Conservation (phyloP, 2,888 invertebrate genomes). For the Yponomeuta evonymella region DNA sequence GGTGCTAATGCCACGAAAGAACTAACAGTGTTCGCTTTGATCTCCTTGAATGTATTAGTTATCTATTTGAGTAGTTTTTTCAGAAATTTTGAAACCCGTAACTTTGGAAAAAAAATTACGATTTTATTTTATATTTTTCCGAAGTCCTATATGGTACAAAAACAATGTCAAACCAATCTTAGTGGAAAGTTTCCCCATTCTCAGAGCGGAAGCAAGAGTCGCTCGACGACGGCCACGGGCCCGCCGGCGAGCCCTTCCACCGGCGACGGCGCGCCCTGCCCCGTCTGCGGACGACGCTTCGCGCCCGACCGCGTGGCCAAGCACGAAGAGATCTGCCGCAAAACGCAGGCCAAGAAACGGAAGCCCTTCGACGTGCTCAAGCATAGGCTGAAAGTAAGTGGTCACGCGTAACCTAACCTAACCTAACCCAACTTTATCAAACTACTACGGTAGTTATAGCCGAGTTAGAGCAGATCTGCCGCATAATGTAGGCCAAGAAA, state of each 20-base stretch:
- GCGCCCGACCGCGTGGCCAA: slow-evolving; percentile 86
- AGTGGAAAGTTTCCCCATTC: no score
- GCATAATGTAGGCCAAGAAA: slow-evolving; percentile 85
- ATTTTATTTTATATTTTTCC: no score
- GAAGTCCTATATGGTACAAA: no score
- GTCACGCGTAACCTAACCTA: background rate
- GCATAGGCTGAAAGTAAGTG: slow-evolving; percentile 82
- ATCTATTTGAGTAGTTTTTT: no score
- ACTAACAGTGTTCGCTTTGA: no score
- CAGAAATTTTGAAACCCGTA: no score
- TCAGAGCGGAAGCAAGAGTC: slow-evolving; percentile 6
- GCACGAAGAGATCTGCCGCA: slow-evolving; percentile 91
- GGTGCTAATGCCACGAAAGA: no score
- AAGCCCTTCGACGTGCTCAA: slow-evolving; percentile 94
- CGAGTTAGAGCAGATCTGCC: slow-evolving; percentile 78
- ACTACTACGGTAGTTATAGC: no score
- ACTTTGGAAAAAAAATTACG: no score
- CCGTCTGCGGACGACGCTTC: slow-evolving; percentile 87
- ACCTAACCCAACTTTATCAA: background rate
- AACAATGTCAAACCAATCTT: no score
- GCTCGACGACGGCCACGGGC: slow-evolving; percentile 20
- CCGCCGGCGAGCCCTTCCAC: slow-evolving; percentile 16
- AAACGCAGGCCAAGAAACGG: slow-evolving; percentile 85
- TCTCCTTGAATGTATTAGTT: no score
- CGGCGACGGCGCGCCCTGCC: slow-evolving; percentile 70